A percentile compares a stretch with the other conserved stretches of the same genome.
Conservation (phyloP, 2,797 vertebrate species). For the Cichlasoma orientale region DNA sequence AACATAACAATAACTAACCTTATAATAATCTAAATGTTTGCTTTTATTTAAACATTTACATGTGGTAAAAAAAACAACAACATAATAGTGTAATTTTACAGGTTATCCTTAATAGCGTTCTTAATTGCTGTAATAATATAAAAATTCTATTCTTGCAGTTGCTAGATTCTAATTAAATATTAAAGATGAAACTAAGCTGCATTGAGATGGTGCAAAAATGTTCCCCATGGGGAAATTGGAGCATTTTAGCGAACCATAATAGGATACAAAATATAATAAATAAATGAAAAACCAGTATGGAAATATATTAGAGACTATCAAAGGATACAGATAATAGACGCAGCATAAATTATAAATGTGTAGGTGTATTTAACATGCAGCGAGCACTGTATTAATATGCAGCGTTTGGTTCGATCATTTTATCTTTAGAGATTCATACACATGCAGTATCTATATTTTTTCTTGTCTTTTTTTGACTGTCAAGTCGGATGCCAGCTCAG, state of each 20-base stretch:
- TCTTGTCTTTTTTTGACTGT: slow-evolving; percentile 34
- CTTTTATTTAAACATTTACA: slow-evolving; percentile 1
- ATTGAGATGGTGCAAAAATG: slow-evolving; percentile 35
- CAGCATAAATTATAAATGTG: slow-evolving; percentile 20
- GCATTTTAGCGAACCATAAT: slow-evolving; percentile 37
- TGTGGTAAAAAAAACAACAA: neutral
- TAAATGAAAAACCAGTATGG: slow-evolving; percentile 37
- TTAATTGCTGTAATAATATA: slow-evolving; percentile 46
- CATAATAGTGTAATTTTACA: neutral
- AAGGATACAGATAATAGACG: slow-evolving; percentile 26
- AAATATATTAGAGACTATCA: slow-evolving; percentile 41
- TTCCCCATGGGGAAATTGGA: slow-evolving; percentile 29
- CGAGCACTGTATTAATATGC: slow-evolving; percentile 23
- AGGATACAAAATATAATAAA: slow-evolving; percentile 42
- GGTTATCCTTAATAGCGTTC: slow-evolving; percentile 27
- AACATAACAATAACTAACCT: neutral
- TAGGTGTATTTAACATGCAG: slow-evolving; percentile 40
- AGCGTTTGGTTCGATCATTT: slow-evolving; percentile 12
- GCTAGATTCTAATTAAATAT: slow-evolving; percentile 62
- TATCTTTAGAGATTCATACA: slow-evolving; percentile 29
- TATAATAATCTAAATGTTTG: neutral
- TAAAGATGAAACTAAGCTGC: slow-evolving; percentile 37
- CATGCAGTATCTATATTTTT: slow-evolving; percentile 24
- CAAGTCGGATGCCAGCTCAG: slow-evolving; percentile 32
- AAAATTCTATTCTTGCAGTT: slow-evolving; percentile 45